Conservation (phyloP, 2,113 vertebrate species). For the Rousettus leschenaultii region DNA sequence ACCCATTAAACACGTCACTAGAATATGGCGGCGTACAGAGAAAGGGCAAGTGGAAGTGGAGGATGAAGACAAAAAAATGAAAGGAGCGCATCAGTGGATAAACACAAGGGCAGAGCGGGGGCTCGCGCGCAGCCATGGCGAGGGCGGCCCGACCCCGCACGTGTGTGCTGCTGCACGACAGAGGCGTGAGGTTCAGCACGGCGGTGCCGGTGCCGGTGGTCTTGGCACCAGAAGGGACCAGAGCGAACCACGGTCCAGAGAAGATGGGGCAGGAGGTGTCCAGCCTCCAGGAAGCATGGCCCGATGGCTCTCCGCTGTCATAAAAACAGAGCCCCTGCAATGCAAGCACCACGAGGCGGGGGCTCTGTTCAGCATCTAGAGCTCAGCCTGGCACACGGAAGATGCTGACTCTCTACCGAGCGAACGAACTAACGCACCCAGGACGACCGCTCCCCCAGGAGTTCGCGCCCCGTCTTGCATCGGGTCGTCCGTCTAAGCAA, state of each 20-base stretch:
- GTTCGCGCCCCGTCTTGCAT: accelerated
- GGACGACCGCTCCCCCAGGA: background rate
- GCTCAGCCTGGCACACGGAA: too few relatives aligned
- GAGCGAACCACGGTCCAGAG: background rate
- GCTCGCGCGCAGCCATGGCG: accelerated
- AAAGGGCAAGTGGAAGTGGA: accelerated
- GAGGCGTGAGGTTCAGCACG: accelerated
- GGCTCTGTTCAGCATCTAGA: too few relatives aligned
- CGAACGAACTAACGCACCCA: accelerated
- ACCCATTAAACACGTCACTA: accelerated
- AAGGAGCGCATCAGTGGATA: background rate
- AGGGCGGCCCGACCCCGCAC: accelerated
- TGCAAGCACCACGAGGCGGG: accelerated
- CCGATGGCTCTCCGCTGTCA: accelerated
- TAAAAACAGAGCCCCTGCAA: background rate
- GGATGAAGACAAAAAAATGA: too few relatives aligned
- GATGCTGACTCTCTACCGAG: accelerated
- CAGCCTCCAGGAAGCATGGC: accelerated
- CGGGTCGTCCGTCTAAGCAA: accelerated
- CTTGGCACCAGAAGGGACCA: background rate
- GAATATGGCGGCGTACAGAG: accelerated
- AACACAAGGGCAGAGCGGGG: accelerated
- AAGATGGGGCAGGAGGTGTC: accelerated
- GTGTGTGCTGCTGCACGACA: accelerated
- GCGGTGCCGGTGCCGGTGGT: background rate